These are phyloP conservation scores for Equus przewalskii DNA, from an alignment of 2,113 vertebrate species.

Conservation along the genomic window DNA sequence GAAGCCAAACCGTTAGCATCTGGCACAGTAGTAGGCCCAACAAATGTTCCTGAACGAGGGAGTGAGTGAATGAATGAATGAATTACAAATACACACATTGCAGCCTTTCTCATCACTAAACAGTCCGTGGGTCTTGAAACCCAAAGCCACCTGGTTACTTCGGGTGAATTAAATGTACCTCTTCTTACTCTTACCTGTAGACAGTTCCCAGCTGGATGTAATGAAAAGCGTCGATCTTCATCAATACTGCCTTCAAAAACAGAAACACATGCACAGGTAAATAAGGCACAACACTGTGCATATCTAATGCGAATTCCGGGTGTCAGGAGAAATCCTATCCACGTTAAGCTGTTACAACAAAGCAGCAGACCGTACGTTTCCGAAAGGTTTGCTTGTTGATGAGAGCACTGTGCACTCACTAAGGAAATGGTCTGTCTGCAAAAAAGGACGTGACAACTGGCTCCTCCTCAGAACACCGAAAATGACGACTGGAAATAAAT, in stretches of 20 bases:
- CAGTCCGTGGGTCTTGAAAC: not conserved
- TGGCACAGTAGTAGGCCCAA: rapidly evolving
- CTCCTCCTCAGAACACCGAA: not conserved
- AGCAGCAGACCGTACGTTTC: not conserved
- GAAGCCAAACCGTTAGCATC: not conserved
- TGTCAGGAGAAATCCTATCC: not conserved
- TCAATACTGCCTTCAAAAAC: constrained; percentile 92
- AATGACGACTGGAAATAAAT: not conserved
- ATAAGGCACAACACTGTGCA: rapidly evolving
- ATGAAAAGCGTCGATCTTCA: constrained; percentile 99
- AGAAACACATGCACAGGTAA: not conserved
- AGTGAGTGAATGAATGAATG: not conserved
- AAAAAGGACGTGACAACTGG: not conserved
- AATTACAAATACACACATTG: not conserved
- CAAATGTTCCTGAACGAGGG: not conserved
- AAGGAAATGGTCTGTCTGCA: not conserved
- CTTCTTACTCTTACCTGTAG: constrained; percentile 88
- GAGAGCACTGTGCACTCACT: not conserved
- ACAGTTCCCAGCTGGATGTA: constrained; percentile 95
- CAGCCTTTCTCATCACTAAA: not conserved
- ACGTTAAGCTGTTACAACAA: not conserved
- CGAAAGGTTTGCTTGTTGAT: not conserved
- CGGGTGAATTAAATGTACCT: not conserved
- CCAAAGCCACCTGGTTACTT: not conserved
- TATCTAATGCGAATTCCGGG: not conserved